Conservation (phyloP, 2,888 invertebrate genomes). For the Carpatolechia fugitivella region DNA sequence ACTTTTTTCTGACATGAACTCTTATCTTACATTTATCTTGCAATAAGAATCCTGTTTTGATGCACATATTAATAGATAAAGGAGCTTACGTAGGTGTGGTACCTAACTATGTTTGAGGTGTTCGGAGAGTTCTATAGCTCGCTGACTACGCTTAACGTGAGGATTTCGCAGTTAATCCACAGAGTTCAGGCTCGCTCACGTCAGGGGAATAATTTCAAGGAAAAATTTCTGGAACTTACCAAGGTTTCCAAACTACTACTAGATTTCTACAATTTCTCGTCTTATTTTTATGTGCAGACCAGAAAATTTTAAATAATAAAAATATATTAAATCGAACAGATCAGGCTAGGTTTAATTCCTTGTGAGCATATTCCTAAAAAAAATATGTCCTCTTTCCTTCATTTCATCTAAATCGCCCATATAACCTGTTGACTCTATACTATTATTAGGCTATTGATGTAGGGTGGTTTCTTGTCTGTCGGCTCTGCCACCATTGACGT, state of each 20-base stretch:
- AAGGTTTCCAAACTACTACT: not conserved
- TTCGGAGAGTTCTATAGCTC: not conserved
- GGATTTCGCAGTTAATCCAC: conserved; percentile 2
- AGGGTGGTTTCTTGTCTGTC: not conserved
- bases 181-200: not conserved
- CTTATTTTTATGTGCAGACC: not conserved
- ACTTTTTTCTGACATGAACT: no score
- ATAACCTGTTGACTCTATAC: conserved; percentile 1
- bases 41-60: no score
- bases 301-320: no score
- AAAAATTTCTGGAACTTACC: not conserved
- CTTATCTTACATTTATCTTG: no score
- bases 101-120: not conserved
- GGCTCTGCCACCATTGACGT: not conserved
- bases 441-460: not conserved
- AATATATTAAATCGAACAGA: no score
- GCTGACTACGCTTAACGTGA: conserved; percentile 3
- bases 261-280: not conserved
- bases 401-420: not conserved
- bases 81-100: not conserved
- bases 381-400: no score
- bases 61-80: no score
- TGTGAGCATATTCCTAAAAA: no score
- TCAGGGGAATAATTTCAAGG: not conserved
- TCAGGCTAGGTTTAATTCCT: no score